A percentile compares a stretch with the other conserved stretches of the same genome.
Evolutionary conservation across 1,140 invertebrate genomes (phyloP).

Genomic region (Penaeus vannamei): DNA sequence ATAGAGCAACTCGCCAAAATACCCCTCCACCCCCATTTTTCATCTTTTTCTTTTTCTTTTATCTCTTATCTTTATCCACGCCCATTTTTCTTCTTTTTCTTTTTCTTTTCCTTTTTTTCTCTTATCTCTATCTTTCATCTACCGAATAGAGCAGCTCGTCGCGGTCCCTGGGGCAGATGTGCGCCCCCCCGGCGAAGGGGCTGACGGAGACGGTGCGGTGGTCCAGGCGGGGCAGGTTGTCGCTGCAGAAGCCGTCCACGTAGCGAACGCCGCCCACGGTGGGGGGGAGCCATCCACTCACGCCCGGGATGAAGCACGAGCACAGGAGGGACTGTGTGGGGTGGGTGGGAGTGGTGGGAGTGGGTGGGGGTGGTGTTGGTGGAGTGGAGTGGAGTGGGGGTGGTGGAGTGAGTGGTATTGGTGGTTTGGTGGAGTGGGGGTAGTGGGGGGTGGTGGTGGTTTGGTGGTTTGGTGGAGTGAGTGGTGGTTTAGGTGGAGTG

Average conservation of each 20-base stretch:
- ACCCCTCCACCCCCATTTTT: no score
- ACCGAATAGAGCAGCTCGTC: conserved; percentile 27
- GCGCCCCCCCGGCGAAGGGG: conserved; percentile 97
- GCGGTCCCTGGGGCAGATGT: conserved; percentile 94
- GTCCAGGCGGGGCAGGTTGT: conserved; percentile 94
- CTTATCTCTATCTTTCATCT: background rate
- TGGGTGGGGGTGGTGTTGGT: background rate
- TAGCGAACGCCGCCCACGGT: conserved; percentile 91
- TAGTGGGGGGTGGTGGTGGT: no score
- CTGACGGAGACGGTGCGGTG: conserved; percentile 96
- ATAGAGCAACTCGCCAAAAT: no score
- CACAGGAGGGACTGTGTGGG: conserved; percentile 84
- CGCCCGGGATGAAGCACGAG: conserved; percentile 95
- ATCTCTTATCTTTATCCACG: no score
- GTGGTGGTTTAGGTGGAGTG: no score
- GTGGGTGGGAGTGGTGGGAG: background rate
- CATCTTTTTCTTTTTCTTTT: no score
- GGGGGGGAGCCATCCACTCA: conserved; percentile 93
- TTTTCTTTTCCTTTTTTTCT: no score
- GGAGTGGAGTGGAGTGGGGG: no score
- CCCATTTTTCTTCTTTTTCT: no score
- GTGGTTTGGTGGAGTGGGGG: no score
- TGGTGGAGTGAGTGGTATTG: no score
- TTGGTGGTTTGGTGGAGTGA: no score
- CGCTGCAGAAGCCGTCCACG: conserved; percentile 96